Evolutionary conservation across 2,113 vertebrate species (phyloP).

Genomic region (Myotis yumanensis): DNA sequence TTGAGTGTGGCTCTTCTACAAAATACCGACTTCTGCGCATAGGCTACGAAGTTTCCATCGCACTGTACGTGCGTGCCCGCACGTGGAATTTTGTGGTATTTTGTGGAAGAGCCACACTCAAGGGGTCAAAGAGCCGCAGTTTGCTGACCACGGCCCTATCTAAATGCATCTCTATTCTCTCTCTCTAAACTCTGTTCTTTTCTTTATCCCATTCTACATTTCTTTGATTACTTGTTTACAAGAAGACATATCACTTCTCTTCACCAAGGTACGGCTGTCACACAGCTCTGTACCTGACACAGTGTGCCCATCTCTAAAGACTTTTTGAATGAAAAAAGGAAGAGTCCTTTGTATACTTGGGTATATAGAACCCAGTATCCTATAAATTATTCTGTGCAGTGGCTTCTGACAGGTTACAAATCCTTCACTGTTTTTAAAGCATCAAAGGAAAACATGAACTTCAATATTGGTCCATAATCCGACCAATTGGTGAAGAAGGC

Average conservation of each 20-base stretch:
- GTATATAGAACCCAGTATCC: not conserved
- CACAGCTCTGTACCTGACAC: not conserved
- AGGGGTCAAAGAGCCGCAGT: too few species aligned
- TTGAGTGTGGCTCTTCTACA: too few species aligned
- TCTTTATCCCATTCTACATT: not conserved
- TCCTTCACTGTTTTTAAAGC: not conserved
- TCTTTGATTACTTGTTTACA: not conserved
- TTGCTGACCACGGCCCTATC: too few species aligned
- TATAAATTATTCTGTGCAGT: not conserved
- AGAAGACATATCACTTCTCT: not conserved
- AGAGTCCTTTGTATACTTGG: not conserved
- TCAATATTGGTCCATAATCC: not conserved
- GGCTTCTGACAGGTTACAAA: not conserved
- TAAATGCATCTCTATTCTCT: not conserved
- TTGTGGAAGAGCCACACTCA: too few species aligned
- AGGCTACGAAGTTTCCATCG: too few species aligned
- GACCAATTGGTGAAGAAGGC: not conserved
- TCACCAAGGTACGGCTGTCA: not conserved
- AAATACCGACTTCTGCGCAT: too few species aligned
- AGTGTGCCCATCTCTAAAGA: not conserved
- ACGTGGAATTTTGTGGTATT: too few species aligned
- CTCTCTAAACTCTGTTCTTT: not conserved
- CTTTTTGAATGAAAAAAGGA: not conserved
- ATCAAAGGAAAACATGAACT: not conserved
- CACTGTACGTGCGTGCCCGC: too few species aligned